Evolutionary conservation across 1,140 invertebrate species (phyloP), one percentile per base, ranked within the genome.

Genomic region (Pseudomyrmex gracilis): DNA sequence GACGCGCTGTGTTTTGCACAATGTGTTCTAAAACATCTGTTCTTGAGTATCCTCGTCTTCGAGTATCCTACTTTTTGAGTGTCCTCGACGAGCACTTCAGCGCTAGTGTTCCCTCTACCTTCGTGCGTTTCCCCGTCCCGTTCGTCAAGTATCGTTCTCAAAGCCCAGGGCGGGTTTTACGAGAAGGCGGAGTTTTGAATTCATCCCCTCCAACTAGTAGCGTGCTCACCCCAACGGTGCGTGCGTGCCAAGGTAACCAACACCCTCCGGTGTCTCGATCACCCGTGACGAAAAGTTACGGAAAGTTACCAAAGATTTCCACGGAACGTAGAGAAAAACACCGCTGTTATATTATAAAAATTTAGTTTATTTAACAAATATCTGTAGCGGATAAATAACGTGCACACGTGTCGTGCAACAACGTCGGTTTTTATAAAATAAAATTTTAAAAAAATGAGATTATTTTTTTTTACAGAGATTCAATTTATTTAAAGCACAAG

Each of bases 11-110:
- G 34, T 34, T 34, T 34, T 34, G 34, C 34, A 34, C 34, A 34
- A 0, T 34, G 34, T 34, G 34, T 34, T 34, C 34, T 34, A 34
- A 34, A 34, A 34, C 34, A 34, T 34, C 34, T 34, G 34, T 34
- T 34, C 34, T 34, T 34, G 34, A 34, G 34, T 34, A 34, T 34
- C 34, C 34, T 34, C 5, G 34, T 34, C 34, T 34, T 34, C 34
- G 34, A 34, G 34, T 34, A 87, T 91, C 91, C 89, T 93, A 92
- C 47, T 93, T 92, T 93, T 92, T 90, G 91, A 93, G 93, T 92
- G 93, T 94, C 90, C 93, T 94, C 93, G 90, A 94, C 93, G 93
- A 94, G 83, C 93, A 94, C 93, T 94, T 94, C 92, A 94, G 92
- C 90, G 86, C 92, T 93, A 94, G 93, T 94, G 88, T 93, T 92